Base-by-base conservation (phyloP, 1,140 invertebrate genomes). In the Drosophila burlai region DNA sequence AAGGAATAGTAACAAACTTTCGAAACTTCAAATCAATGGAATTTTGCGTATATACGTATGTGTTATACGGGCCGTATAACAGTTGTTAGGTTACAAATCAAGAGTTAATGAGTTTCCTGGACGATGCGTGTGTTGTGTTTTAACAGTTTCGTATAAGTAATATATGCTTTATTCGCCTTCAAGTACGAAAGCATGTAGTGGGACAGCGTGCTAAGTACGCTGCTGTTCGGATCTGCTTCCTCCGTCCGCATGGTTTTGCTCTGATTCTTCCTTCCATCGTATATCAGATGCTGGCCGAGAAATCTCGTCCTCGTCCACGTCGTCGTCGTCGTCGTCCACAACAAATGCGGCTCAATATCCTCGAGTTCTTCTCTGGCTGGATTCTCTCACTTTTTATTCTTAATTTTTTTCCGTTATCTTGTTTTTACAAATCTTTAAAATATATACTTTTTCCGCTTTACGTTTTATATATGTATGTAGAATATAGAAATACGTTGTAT, bases 401-500 rank as follows among this genome's bases (percentile, higher is more conserved):
- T 24, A 24, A 24, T 43, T 18, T 47, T 61, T 69, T 52, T 65
- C 21, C 18, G 4, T 69, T 29, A 29, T 49, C 26, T 64, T 13
- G 71, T 78, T 72, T 83, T 74, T 86, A 84, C 78, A 84, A 74
- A 82, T 86, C 66, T 86, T 79, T 85, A 78, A 84, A 85, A 86
- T 87, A 87, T 76, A 73, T 87, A 80, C 24, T 76, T 69, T n/a
- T 74, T 83, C 61, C 62, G 64, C 72, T 69, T 80, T 68, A 43
- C 47, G 45, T 50, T 73, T 49, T 26, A 40, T 64, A 63, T 57
- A 69, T 50, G 65, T 50, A 61, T 50, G 45, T 76, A 61, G 54
- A 54, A 64, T 58, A 76, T 82, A 55, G 34, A 55, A 55, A 80
- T 78, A 66, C 80, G 83, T 83, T 77, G 57, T 80, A 73, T 91